phyloP scores from a whole-genome alignment of 2,888 invertebrate genomes.

The Taenaris catops region DNA sequence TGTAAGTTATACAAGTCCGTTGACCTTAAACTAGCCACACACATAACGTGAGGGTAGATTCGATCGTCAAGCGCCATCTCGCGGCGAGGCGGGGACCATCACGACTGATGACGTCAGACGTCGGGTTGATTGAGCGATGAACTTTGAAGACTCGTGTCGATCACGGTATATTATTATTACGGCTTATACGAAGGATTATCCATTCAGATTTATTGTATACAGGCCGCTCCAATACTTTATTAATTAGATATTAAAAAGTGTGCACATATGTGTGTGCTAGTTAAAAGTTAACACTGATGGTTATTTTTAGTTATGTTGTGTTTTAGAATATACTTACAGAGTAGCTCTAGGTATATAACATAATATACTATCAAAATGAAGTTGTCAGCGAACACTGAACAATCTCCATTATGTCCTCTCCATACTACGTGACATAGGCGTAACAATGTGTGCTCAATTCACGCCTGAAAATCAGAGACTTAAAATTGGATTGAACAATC shows the following conservation, averaged over 20 bases:
- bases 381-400: too few relatives aligned
- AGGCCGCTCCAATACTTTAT: constrained; percentile 35
- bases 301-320: too few relatives aligned
- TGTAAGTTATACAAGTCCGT: constrained; percentile 8
- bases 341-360: too few relatives aligned
- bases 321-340: background rate
- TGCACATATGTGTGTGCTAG: too few relatives aligned
- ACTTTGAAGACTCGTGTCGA: constrained; percentile 61
- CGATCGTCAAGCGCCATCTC: constrained; percentile 65
- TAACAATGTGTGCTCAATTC: too few relatives aligned
- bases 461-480: too few relatives aligned
- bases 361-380: too few relatives aligned
- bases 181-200: constrained; percentile 57
- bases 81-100: constrained; percentile 58
- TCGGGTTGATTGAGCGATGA: constrained; percentile 70
- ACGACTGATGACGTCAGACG: constrained; percentile 59
- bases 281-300: too few relatives aligned
- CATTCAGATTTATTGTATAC: constrained; percentile 54
- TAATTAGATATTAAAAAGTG: too few relatives aligned
- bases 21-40: constrained; percentile 22
- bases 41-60: constrained; percentile 20
- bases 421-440: too few relatives aligned
- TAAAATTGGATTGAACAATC: too few relatives aligned
- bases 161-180: constrained; percentile 64
- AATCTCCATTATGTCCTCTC: too few relatives aligned